Conservation (phyloP, 2,888 invertebrate genomes). For the Maniola hyperantus region DNA sequence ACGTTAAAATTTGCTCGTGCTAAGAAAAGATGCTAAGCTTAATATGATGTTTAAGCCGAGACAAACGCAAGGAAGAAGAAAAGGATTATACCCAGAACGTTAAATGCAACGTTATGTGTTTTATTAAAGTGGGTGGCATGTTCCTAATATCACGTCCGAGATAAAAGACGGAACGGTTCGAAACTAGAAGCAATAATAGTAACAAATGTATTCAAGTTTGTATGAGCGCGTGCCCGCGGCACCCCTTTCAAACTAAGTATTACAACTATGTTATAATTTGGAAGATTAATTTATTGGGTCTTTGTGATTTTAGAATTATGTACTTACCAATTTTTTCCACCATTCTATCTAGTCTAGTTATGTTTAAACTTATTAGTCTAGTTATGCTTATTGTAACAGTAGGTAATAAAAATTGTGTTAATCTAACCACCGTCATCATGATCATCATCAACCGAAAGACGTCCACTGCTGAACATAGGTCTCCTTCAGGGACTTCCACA, state of each 20-base stretch:
- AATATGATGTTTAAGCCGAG: too few species aligned
- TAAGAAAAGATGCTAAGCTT: too few species aligned
- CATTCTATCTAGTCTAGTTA: not conserved
- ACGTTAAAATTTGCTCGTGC: too few species aligned
- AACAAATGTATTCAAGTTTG: slow-evolving; percentile 62
- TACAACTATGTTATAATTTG: slow-evolving; percentile 52
- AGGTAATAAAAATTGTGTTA: too few species aligned
- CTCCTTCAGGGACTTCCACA: too few species aligned
- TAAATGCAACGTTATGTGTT: not conserved
- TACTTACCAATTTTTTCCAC: not conserved
- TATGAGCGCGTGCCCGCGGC: slow-evolving; percentile 47
- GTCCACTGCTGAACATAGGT: too few species aligned
- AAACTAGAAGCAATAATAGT: slow-evolving; percentile 53
- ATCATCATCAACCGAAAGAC: too few species aligned
- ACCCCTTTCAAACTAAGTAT: slow-evolving; percentile 46
- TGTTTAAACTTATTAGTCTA: too few species aligned
- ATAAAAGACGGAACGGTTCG: slow-evolving; percentile 51
- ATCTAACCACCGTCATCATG: too few species aligned
- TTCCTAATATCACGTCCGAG: slow-evolving; percentile 53
- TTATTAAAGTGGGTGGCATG: not conserved
- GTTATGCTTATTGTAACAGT: too few species aligned
- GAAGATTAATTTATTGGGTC: slow-evolving; percentile 50
- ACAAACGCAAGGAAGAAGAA: too few species aligned
- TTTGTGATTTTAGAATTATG: slow-evolving; percentile 35
- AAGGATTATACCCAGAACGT: too few species aligned